Evolutionary conservation across 1,140 invertebrate species (phyloP), one percentile per base, ranked within the genome.

Genomic region (Drosophila funebris): DNA sequence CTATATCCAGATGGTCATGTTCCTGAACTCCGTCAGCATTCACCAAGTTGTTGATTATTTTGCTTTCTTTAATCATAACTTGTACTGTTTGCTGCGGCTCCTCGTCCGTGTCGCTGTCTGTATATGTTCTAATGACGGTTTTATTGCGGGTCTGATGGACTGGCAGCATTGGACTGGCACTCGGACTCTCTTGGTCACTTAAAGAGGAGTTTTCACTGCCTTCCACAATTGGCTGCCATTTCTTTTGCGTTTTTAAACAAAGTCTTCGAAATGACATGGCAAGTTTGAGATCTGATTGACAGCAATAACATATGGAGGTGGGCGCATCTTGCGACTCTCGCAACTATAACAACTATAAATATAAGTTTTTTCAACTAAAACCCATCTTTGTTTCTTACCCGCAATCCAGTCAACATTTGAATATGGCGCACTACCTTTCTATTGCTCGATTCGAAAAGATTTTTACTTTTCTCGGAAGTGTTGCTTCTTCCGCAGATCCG

Each of bases 171-270:
- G 31, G 48, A 16, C 53, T 52, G 1, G 33, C 3, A 4, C 0
- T 39, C 20, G 43, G 22, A 13, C 24, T 44, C n/a, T 76, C 57
- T 11, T 41, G 13, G 0, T 75, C 76, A 14, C 73, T 50, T 3
- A 39, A 27, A 1, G 48, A 41, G 1, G 48, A 68, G 5, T 69
- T 33, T 0, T 41, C 37, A 0, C 39, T 9, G 5, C 14, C 27
- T 62, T 56, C 22, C 3, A 52, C 11, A 5, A 11, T 20, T 1
- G 36, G 13, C 3, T 16, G 29, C 66, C 78, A 87, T 20, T 50
- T 72, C 13, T 67, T 78, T 50, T 81, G 74, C 1, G 63, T 71
- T 18, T 87, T 87, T 1, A 78, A 68, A 22, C 74, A 87, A 4
- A 76, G 44, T 9, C 54, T 72, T 0, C 82, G 78, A 37, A 85